Conservation (phyloP, 2,113 vertebrate species). For the Vulpes lagopus region DNA sequence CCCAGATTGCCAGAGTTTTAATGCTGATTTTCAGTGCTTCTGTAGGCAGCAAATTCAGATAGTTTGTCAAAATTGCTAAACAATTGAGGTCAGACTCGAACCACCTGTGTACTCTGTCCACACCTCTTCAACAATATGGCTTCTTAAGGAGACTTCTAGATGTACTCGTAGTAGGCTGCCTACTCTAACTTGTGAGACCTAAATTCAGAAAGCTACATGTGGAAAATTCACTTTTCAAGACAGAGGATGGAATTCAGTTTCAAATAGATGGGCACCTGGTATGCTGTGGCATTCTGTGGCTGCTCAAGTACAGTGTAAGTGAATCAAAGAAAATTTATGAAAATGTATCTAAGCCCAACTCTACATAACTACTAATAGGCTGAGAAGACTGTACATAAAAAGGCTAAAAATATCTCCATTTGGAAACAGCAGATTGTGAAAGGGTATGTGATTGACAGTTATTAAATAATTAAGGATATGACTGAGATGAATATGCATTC, state of each 20-base stretch:
- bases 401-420: constrained; percentile 69
- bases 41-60: neutral
- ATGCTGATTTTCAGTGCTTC: neutral
- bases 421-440: constrained; percentile 43
- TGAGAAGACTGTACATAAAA: neutral
- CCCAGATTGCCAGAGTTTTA: neutral
- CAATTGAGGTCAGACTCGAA: neutral
- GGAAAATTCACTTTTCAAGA: neutral
- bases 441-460: constrained; percentile 22
- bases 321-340: neutral
- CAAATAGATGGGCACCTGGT: neutral
- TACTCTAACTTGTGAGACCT: neutral
- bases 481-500: constrained; percentile 51
- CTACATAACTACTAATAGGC: neutral
- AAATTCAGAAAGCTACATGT: neutral
- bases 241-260: constrained; percentile 1
- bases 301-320: neutral
- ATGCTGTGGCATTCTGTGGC: neutral
- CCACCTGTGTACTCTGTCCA: neutral
- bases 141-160: neutral
- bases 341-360: constrained; percentile 11
- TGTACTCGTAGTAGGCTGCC: neutral
- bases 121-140: neutral
- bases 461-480: constrained; percentile 57
- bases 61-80: neutral